phyloP scores from a whole-genome alignment of 2,888 invertebrate species.

The Melanostoma scalare region DNA sequence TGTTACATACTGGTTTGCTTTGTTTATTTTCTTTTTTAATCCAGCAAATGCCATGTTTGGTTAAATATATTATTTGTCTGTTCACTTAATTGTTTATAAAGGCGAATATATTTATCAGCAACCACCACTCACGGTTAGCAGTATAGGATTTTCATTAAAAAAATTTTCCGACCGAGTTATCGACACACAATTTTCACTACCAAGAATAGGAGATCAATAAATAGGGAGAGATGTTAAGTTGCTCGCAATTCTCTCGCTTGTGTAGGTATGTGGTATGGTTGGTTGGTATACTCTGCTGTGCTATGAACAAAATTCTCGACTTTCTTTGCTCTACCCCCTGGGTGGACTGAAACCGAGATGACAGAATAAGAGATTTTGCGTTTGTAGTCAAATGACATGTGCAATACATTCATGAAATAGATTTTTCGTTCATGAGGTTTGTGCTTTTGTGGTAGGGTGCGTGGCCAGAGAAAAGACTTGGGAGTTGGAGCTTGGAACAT shows the following conservation, averaged over 20 bases:
- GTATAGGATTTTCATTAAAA: constrained; percentile 68
- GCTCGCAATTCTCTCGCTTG: constrained; percentile 65
- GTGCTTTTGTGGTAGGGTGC: constrained; percentile 8
- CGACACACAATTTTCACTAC: constrained; percentile 73
- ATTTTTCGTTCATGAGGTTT: constrained; percentile 7
- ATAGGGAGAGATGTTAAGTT: constrained; percentile 65
- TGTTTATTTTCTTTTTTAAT: constrained; percentile 99
- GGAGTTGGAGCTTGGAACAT: constrained; percentile 13
- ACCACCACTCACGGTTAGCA: constrained; percentile 67
- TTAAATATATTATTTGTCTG: constrained; percentile 59
- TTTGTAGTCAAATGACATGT: constrained; percentile 68
- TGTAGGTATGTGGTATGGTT: constrained; percentile 28
- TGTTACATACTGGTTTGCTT: constrained; percentile 99
- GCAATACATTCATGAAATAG: constrained; percentile 63
- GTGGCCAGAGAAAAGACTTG: too few relatives aligned
- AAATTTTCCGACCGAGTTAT: constrained; percentile 67
- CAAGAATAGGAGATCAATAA: constrained; percentile 71
- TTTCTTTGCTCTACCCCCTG: constrained; percentile 58
- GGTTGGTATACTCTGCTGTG: constrained; percentile 47
- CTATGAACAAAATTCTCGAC: constrained; percentile 7
- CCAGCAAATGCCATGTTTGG: constrained; percentile 98
- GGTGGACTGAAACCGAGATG: constrained; percentile 32
- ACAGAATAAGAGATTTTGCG: constrained; percentile 40
- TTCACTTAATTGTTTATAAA: constrained; percentile 63
- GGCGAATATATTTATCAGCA: constrained; percentile 57